Conservation (phyloP, 2,888 invertebrate species). For the Trisateles emortualis region DNA sequence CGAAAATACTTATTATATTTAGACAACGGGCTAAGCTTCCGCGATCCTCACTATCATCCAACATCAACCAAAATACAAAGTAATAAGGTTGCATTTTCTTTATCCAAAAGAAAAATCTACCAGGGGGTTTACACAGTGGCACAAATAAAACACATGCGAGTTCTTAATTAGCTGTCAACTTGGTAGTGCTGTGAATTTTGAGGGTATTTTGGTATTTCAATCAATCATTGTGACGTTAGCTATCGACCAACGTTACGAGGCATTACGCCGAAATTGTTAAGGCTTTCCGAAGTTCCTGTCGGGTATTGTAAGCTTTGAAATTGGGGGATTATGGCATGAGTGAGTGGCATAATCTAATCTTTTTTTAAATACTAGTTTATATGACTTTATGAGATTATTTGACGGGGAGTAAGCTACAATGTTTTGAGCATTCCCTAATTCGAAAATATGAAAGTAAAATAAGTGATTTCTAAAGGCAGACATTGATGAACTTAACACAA, state of each 20-base stretch:
- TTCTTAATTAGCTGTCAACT: slow-evolving; percentile 56
- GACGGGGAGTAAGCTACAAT: not conserved
- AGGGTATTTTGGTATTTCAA: slow-evolving; percentile 40
- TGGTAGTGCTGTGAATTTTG: slow-evolving; percentile 35
- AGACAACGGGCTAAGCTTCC: slow-evolving; percentile 63
- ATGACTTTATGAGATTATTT: not conserved
- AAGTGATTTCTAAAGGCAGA: not conserved
- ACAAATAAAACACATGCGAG: slow-evolving; percentile 57
- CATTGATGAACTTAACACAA: not conserved
- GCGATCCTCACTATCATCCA: slow-evolving; percentile 53
- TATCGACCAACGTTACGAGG: slow-evolving; percentile 22
- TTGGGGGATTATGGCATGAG: slow-evolving; percentile 15
- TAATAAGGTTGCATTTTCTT: slow-evolving; percentile 41
- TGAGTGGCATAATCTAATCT: slow-evolving; percentile 10
- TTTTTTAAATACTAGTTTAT: slow-evolving; percentile 3
- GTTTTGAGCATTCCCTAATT: too few relatives aligned
- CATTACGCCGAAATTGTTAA: slow-evolving; percentile 21
- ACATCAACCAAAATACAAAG: slow-evolving; percentile 35
- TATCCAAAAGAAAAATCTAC: slow-evolving; percentile 24
- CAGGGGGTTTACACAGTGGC: slow-evolving; percentile 39
- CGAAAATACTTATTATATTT: slow-evolving; percentile 67
- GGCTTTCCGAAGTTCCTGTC: slow-evolving; percentile 13
- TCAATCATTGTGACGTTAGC: slow-evolving; percentile 43
- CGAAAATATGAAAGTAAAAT: not conserved
- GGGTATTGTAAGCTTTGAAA: slow-evolving; percentile 23